Evolutionary conservation across 1,140 invertebrate species (phyloP).

Genomic region (Drosophila saltans): DNA sequence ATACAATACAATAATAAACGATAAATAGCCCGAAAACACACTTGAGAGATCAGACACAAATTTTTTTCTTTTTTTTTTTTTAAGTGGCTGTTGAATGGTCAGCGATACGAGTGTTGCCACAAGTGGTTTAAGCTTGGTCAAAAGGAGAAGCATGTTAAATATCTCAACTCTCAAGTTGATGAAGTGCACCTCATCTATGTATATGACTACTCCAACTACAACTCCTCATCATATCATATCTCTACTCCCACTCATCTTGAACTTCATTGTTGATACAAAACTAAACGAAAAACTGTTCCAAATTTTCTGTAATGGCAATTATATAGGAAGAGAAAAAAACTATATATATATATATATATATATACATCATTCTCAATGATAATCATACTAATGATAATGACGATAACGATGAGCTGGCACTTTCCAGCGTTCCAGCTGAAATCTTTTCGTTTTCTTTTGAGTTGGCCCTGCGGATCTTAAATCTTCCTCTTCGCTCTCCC

Average conservation of each 20-base stretch:
- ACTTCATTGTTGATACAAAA: constrained; percentile 28
- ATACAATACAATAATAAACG: not conserved
- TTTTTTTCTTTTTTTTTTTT: not conserved
- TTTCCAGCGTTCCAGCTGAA: constrained; percentile 68
- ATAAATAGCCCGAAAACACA: constrained; percentile 20
- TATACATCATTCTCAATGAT: not conserved
- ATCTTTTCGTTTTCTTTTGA: constrained; percentile 76
- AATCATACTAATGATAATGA: constrained; percentile 26
- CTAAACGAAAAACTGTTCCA: constrained; percentile 47
- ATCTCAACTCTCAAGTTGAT: constrained; percentile 1
- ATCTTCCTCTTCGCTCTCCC: not conserved
- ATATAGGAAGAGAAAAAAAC: not conserved
- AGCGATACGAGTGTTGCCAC: constrained; percentile 37
- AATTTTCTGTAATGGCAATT: constrained; percentile 44
- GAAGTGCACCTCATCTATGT: not conserved
- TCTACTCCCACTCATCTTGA: not conserved
- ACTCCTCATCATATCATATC: too few relatives aligned
- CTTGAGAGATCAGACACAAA: constrained; percentile 37
- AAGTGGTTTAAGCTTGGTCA: constrained; percentile 14
- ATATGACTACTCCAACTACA: not conserved
- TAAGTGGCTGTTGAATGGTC: constrained; percentile 52
- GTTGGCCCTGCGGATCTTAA: constrained; percentile 4
- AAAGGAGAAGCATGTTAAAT: constrained; percentile 9
- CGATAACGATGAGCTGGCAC: constrained; percentile 57
- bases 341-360: not conserved